A percentile compares a stretch with the other conserved stretches of the same genome.
Evolutionary conservation across 2,113 vertebrate species (phyloP).

Genomic region (Anas platyrhynchos): DNA sequence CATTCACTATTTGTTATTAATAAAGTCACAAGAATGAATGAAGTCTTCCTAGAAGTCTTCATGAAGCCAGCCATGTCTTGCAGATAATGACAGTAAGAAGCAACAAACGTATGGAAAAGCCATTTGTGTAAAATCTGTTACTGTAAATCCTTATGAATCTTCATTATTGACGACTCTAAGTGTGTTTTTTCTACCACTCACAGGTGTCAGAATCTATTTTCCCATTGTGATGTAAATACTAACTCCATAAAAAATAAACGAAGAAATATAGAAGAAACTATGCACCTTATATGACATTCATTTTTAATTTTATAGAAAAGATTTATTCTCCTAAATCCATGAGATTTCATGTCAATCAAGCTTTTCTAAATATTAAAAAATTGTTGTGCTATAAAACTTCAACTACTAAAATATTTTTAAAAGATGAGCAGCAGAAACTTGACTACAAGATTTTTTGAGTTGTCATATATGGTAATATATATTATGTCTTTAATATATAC

Average conservation of each 20-base stretch:
- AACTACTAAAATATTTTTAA: not conserved
- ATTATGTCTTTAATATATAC: not conserved
- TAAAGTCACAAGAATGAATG: constrained; percentile 41
- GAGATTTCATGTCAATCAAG: not conserved
- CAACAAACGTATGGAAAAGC: not conserved
- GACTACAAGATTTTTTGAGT: not conserved
- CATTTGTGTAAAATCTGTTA: not conserved
- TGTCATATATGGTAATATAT: not conserved
- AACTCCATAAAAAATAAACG: not conserved
- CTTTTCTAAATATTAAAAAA: not conserved
- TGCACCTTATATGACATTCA: not conserved
- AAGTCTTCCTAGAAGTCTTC: constrained; percentile 9
- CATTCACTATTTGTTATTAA: constrained; percentile 45
- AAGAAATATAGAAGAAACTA: not conserved
- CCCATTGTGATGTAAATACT: not conserved
- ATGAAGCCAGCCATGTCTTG: not conserved
- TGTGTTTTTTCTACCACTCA: not conserved
- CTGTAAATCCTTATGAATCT: not conserved
- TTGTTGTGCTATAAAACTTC: not conserved
- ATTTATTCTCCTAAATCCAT: not conserved
- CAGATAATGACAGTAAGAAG: not conserved
- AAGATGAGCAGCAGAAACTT: not conserved
- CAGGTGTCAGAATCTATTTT: not conserved
- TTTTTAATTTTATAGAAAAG: not conserved
- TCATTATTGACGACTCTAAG: not conserved